Percentiles rank a stretch among this genome's conserved stretches.
Conservation (phyloP, 2,888 invertebrate species). For the Melieria omissa region DNA sequence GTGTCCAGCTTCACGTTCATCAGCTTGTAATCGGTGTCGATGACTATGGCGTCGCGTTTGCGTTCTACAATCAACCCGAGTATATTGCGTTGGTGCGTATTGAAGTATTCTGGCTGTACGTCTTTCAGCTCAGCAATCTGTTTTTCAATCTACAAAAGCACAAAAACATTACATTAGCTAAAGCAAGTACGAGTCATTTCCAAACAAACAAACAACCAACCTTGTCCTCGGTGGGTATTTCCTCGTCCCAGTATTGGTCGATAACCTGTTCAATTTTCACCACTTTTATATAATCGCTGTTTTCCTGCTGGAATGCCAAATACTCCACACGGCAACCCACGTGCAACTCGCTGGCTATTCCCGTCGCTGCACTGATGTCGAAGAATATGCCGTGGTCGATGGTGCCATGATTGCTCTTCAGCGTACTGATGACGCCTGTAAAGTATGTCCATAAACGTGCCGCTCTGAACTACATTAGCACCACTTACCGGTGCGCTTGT, state of each 20-base stretch:
- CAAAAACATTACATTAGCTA: not conserved
- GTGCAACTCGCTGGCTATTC: slow-evolving; percentile 59
- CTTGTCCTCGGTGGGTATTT: slow-evolving; percentile 53
- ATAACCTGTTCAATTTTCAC: slow-evolving; percentile 71
- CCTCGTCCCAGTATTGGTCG: slow-evolving; percentile 69
- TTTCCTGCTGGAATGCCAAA: slow-evolving; percentile 68
- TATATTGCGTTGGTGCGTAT: slow-evolving; percentile 56
- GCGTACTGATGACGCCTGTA: slow-evolving; percentile 72
- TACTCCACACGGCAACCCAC: slow-evolving; percentile 72
- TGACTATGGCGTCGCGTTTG: slow-evolving; percentile 51
- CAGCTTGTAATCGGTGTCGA: slow-evolving; percentile 68
- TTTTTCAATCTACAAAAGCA: slow-evolving; percentile 46
- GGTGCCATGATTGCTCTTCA: slow-evolving; percentile 68
- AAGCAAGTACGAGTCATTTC: not conserved
- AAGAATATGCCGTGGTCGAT: slow-evolving; percentile 74
- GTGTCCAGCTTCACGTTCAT: slow-evolving; percentile 73
- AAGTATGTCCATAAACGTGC: not conserved
- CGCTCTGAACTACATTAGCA: not conserved
- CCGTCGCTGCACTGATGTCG: slow-evolving; percentile 61
- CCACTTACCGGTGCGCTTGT: slow-evolving; percentile 51
- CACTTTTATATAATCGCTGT: slow-evolving; percentile 68
- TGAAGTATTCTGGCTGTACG: slow-evolving; percentile 54
- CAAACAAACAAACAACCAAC: slow-evolving; percentile 12
- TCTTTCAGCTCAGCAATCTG: slow-evolving; percentile 47
- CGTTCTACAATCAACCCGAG: slow-evolving; percentile 53